phyloP scores from a whole-genome alignment of 1,140 invertebrate species.

The Trachelipus rathkii region DNA sequence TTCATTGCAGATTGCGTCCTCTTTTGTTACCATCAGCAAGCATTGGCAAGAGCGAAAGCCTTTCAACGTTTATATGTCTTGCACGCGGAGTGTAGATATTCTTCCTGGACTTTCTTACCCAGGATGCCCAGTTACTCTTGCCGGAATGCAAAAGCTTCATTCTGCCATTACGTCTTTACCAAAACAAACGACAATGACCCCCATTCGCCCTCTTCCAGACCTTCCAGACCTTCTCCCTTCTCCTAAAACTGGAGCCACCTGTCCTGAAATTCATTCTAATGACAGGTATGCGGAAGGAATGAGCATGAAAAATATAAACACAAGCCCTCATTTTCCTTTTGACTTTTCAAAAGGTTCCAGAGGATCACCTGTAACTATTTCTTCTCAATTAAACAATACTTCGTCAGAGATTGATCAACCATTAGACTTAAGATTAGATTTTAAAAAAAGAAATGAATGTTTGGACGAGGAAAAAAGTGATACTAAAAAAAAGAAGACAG shows the following conservation, averaged over 20 bases:
- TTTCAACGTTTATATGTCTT: background rate
- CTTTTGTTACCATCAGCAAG: background rate
- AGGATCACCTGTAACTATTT: background rate
- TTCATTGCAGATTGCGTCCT: background rate
- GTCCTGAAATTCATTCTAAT: slow-evolving; percentile 18
- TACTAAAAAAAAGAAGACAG: background rate
- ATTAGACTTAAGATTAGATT: background rate
- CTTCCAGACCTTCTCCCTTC: slow-evolving; percentile 26
- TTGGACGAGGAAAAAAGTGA: background rate
- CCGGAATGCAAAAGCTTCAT: background rate
- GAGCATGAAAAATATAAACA: background rate
- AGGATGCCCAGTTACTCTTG: background rate
- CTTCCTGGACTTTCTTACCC: background rate
- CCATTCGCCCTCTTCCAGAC: background rate
- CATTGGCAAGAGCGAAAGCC: background rate
- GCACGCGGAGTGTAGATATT: background rate
- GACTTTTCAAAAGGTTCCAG: background rate
- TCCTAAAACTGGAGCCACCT: slow-evolving; percentile 21
- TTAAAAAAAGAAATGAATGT: background rate
- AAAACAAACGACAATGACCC: background rate
- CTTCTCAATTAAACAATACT: background rate
- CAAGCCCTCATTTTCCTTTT: background rate
- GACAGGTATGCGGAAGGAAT: background rate
- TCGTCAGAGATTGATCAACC: background rate
- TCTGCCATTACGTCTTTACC: background rate